Conservation (phyloP, 92 coral and sea anemone genomes). For the Epizoanthus rinbou region DNA sequence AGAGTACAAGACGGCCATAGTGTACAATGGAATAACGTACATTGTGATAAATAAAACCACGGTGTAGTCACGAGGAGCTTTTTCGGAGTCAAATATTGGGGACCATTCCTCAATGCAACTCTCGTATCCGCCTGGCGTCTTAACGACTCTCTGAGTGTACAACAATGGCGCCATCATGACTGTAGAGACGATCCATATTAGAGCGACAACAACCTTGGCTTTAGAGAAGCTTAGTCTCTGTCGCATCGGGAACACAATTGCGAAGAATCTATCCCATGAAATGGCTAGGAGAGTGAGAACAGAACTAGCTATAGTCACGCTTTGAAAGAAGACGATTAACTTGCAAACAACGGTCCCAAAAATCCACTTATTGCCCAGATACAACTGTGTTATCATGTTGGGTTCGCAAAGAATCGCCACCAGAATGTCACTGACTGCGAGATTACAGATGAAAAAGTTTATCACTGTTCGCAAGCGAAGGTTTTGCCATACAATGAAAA, state of each 20-base stretch:
- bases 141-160: slow-evolving; percentile 67
- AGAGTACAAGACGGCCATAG: slow-evolving; percentile 74
- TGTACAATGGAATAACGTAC: slow-evolving; percentile 67
- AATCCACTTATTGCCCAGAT: slow-evolving; percentile 69
- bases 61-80: slow-evolving; percentile 76
- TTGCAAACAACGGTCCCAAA: slow-evolving; percentile 76
- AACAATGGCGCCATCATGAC: slow-evolving; percentile 80
- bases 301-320: slow-evolving; percentile 80
- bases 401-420: slow-evolving; percentile 80
- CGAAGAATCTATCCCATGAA: slow-evolving; percentile 79
- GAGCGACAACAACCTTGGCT: slow-evolving; percentile 61
- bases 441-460: slow-evolving; percentile 79
- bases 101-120: slow-evolving; percentile 78
- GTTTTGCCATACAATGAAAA: slow-evolving; percentile 72
- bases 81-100: slow-evolving; percentile 59
- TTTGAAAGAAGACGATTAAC: slow-evolving; percentile 75
- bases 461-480: slow-evolving; percentile 76
- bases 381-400: slow-evolving; percentile 79
- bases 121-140: slow-evolving; percentile 47
- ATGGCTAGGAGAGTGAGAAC: slow-evolving; percentile 81
- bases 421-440: slow-evolving; percentile 82
- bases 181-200: slow-evolving; percentile 58
- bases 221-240: slow-evolving; percentile 58
- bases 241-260: slow-evolving; percentile 75
- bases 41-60: slow-evolving; percentile 67